These are phyloP conservation scores for Nyctereutes procyonoides DNA, from an alignment of 2,113 vertebrate species.

Conservation along the genomic window DNA sequence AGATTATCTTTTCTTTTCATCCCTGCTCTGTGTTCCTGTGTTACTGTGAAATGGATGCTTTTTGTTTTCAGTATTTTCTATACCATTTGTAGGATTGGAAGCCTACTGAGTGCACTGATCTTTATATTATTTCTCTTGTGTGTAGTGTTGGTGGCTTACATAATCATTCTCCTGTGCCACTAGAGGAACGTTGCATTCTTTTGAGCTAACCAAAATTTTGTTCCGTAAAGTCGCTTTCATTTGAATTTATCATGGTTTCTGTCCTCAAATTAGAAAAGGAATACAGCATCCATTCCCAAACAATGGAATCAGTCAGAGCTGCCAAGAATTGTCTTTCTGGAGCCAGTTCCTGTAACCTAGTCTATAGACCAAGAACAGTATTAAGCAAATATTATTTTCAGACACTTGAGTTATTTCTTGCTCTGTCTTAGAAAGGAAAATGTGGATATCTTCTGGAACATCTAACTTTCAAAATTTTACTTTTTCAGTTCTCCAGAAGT, in stretches of 20 bases:
- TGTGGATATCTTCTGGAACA: constrained; percentile 88
- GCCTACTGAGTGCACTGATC: constrained; percentile 83
- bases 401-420: constrained; percentile 82
- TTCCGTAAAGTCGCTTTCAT: constrained; percentile 82
- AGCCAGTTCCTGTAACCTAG: constrained; percentile 85
- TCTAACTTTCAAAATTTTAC: constrained; percentile 87
- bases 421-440: constrained; percentile 86
- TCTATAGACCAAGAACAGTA: constrained; percentile 79
- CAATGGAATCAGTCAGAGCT: constrained; percentile 85
- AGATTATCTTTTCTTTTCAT: constrained; percentile 84
- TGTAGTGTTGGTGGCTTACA: constrained; percentile 84
- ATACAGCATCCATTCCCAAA: constrained; percentile 84
- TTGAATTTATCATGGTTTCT: constrained; percentile 84
- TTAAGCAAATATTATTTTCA: constrained; percentile 84
- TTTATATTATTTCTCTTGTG: constrained; percentile 81
- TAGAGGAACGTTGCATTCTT: constrained; percentile 82
- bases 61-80: constrained; percentile 84
- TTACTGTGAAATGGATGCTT: constrained; percentile 85
- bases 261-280: constrained; percentile 86
- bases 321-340: constrained; percentile 83
- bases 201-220: constrained; percentile 87
- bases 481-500: constrained; percentile 90
- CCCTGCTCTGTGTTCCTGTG: constrained; percentile 82
- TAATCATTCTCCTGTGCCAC: constrained; percentile 84
- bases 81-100: constrained; percentile 87